These are phyloP conservation scores for Nomada flava DNA, from an alignment of 2,888 invertebrate genomes.

Conservation along the genomic window DNA sequence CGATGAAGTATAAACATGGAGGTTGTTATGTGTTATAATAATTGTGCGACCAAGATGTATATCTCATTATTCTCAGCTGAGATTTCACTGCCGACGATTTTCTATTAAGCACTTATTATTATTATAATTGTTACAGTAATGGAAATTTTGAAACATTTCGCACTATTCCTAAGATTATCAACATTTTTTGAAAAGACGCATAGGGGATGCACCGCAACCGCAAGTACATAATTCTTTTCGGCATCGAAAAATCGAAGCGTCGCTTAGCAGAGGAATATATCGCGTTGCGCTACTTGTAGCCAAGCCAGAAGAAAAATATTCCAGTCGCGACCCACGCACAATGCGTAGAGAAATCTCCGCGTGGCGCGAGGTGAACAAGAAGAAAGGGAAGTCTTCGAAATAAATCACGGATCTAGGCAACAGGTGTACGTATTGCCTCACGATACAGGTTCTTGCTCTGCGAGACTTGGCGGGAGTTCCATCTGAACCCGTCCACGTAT, in stretches of 20 bases:
- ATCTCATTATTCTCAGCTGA: too few species aligned
- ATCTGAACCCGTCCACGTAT: constrained; percentile 58
- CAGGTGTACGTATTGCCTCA: constrained; percentile 77
- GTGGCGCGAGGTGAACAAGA: constrained; percentile 60
- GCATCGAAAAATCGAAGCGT: constrained; percentile 15
- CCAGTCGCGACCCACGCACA: constrained; percentile 60
- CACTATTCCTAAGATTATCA: too few species aligned
- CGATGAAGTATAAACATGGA: too few species aligned
- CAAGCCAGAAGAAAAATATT: constrained; percentile 47
- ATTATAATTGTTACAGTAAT: too few species aligned
- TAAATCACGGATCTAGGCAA: constrained; percentile 77
- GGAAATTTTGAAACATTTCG: too few species aligned
- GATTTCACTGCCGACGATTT: too few species aligned
- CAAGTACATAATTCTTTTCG: not conserved
- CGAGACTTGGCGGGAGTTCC: constrained; percentile 58
- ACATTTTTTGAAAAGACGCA: too few species aligned
- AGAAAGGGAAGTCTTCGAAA: constrained; percentile 66
- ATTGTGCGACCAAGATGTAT: too few species aligned
- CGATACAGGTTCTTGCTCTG: constrained; percentile 67
- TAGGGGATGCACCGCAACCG: too few species aligned
- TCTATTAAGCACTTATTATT: too few species aligned
- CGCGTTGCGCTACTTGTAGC: constrained; percentile 15
- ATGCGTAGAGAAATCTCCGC: constrained; percentile 53
- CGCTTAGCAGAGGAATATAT: constrained; percentile 24
- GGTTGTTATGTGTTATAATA: too few species aligned